Base-by-base conservation (phyloP, 2,888 invertebrate species). In the Dryobotodes eremita region DNA sequence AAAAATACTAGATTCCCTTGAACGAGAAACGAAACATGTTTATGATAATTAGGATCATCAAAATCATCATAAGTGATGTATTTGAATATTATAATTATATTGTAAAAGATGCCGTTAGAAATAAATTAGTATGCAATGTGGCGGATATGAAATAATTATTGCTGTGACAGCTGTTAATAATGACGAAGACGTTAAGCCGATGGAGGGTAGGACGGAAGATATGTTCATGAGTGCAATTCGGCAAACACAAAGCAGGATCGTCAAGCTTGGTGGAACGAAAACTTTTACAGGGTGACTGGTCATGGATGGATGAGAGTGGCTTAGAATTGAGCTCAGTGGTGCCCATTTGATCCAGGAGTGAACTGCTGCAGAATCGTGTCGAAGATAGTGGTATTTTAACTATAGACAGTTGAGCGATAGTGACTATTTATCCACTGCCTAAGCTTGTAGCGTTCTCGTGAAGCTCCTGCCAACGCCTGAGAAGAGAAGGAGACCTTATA, bases 1-100 rank as follows among this genome's bases (percentile, higher is more conserved):
- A 84, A 86, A 84, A 83, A 78, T 72, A 87, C 80, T 48, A 59
- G 86, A 83, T 84, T 74, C 77, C 88, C 89, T 88, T 88, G 88
- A 85, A 86, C 82, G 65, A 87, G 48, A 82, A 79, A 80, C 81
- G 46, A 78, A 85, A 83, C 82, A 31, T 75, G 78, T 79, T 78
- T 79, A 65, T 84, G 80, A 48, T 84, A 86, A 84, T 88, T 64
- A 71, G 26, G 17, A 78, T 53, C 77, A 80, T 83, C 68, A 78
- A 77, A 75, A 61, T 68, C 65, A 75, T 81, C n/a, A 65, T 76
- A 79, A 53, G 15, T 79, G 59, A 66, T 68, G 23, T 74, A 79
- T 84, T 79, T 75, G 53, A 79, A 79, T 71, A 72, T 75, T 62
- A 68, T 75, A n/a, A 46, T 42, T 42, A 42, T 42, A 31, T 42